Base-by-base conservation (phyloP, 2,888 invertebrate genomes). In the Myopa testacea region DNA sequence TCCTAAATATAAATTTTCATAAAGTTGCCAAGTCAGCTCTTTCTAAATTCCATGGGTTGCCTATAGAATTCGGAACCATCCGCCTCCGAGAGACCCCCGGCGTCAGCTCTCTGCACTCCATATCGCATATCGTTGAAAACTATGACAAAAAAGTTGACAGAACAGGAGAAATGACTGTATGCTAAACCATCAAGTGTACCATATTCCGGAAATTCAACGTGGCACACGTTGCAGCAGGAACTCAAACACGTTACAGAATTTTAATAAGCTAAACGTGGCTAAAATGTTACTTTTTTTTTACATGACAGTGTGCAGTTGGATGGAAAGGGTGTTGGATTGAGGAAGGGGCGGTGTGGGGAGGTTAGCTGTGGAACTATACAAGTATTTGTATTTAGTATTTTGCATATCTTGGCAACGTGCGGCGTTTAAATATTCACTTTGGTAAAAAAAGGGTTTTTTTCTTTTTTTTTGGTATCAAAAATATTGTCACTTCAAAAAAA, bases 191-290 rank as follows among this genome's bases (percentile, higher is more conserved):
- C 34, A 63, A 16, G 45, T 70, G 50, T 74, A 45, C 50, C 26
- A 52, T 50, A 74, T 65, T 65, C 65, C 74, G 74, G 52, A 74
- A 74, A 74, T 63, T 74, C n/a, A 65, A 26, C 74, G 74, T 65
- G 74, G 50, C 65, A 74, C 70, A 70, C 74, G 63, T 74, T 34
- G 74, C 74, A 74, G 37, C 74, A 74, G n/a, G 16, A n/a, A 74
- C 52, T 74, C 74, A 74, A 52, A 74, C 74, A 74, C 52, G 74
- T 74, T 65, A 26, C 65, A 65, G 74, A 63, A 74, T 74, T 74
- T 74, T 74, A 74, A 74, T 74, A 63, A 74, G 74, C 74, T 65
- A 37, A n/a, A 65, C 63, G 63, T 74, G 73, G 52, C 74, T 65
- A 16, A 60, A 72, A 72, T 67, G 45, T 45, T 45, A 40, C 45